Evolutionary conservation across 1,140 invertebrate species (phyloP).

Genomic region (Psilanteris sp.): DNA sequence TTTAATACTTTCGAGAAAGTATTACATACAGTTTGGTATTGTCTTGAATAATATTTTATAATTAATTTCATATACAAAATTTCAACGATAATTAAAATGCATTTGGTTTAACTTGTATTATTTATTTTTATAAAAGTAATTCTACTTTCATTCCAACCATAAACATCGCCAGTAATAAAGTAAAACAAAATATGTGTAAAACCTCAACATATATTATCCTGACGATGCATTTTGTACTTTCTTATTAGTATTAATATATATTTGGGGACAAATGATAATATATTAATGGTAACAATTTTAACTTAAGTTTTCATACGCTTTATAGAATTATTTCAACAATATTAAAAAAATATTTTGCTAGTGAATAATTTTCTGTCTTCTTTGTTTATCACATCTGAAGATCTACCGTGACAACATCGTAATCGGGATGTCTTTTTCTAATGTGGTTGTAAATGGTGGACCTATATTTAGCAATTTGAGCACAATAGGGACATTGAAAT

Average conservation of each 20-base stretch:
- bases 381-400: constrained; percentile 44
- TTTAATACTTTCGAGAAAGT: constrained; percentile 1
- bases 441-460: constrained; percentile 70
- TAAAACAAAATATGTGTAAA: too few relatives aligned
- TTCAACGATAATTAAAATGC: constrained; percentile 33
- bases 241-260: too few relatives aligned
- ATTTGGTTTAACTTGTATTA: constrained; percentile 7
- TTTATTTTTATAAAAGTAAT: not conserved
- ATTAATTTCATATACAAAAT: too few relatives aligned
- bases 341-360: too few relatives aligned
- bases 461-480: constrained; percentile 65
- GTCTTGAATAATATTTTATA: not conserved
- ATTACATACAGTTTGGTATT: constrained; percentile 43
- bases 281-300: too few relatives aligned
- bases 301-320: too few relatives aligned
- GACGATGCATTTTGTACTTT: too few relatives aligned
- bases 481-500: constrained; percentile 74
- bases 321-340: too few relatives aligned
- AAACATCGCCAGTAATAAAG: too few relatives aligned
- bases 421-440: constrained; percentile 71
- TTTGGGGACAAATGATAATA: too few relatives aligned
- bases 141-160: not conserved
- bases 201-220: too few relatives aligned
- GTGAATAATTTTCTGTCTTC: constrained; percentile 4
- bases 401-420: constrained; percentile 51